A percentile compares a stretch with the other conserved stretches of the same genome.
Conservation (phyloP, 2,888 invertebrate genomes). For the Thalpophila matura region DNA sequence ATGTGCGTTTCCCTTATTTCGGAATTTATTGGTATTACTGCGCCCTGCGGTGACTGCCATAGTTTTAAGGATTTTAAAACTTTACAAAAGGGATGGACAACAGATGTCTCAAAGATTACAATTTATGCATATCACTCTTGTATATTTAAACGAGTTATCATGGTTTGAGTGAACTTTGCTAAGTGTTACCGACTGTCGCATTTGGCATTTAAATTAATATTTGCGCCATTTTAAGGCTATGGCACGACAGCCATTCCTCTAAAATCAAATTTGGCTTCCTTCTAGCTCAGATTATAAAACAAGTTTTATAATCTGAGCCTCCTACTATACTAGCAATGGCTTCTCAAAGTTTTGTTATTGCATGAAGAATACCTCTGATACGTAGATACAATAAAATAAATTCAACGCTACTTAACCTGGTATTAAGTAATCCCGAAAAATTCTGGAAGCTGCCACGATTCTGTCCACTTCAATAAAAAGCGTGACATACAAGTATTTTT, state of each 20-base stretch:
- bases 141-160: slow-evolving; percentile 25
- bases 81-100: slow-evolving; percentile 66
- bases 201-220: too few species aligned
- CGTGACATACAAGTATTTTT: slow-evolving; percentile 58
- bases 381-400: slow-evolving; percentile 15
- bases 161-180: slow-evolving; percentile 39
- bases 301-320: too few species aligned
- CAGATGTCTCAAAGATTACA: slow-evolving; percentile 65
- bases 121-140: slow-evolving; percentile 55
- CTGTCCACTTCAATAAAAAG: slow-evolving; percentile 39
- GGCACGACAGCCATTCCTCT: too few species aligned
- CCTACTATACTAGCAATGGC: not conserved
- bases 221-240: too few species aligned
- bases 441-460: slow-evolving; percentile 4
- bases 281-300: too few species aligned
- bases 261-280: too few species aligned
- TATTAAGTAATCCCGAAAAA: slow-evolving; percentile 18
- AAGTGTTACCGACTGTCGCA: slow-evolving; percentile 12
- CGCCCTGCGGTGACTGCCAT: slow-evolving; percentile 66
- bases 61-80: slow-evolving; percentile 67
- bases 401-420: slow-evolving; percentile 15
- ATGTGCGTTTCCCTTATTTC: slow-evolving; percentile 86
- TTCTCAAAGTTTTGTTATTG: not conserved
- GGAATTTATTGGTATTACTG: slow-evolving; percentile 83
- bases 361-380: slow-evolving; percentile 14